These are phyloP conservation scores for Arctopsyche grandis DNA, from an alignment of 1,140 invertebrate genomes.

Conservation along the genomic window DNA sequence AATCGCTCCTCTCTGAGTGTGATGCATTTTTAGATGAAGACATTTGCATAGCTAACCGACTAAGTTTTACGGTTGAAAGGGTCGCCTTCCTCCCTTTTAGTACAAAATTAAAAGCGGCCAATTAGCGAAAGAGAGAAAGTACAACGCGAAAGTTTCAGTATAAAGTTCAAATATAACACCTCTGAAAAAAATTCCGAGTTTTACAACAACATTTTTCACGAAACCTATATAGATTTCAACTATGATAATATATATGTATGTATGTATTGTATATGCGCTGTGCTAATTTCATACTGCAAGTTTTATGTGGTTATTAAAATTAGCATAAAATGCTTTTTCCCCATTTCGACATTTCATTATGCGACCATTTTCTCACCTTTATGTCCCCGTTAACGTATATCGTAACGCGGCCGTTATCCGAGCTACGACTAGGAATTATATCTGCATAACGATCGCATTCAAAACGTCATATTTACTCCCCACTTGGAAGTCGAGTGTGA, in stretches of 20 bases:
- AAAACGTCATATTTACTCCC: no score
- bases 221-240: neutral
- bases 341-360: neutral
- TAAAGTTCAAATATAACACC: neutral
- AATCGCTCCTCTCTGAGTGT: constrained; percentile 35
- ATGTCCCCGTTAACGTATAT: neutral
- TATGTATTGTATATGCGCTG: no score
- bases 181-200: neutral
- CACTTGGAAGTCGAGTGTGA: no score
- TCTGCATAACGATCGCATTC: no score
- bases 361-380: neutral
- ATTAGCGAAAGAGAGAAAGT: constrained; percentile 38
- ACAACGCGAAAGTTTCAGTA: constrained; percentile 33
- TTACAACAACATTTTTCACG: no score
- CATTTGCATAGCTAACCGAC: constrained; percentile 53
- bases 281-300: constrained; percentile 1
- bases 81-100: constrained; percentile 14
- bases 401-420: no score
- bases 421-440: no score
- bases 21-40: constrained; percentile 49
- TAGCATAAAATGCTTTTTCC: constrained; percentile 7
- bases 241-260: no score
- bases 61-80: constrained; percentile 39
- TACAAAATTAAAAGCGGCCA: constrained; percentile 46
- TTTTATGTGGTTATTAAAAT: neutral